Percentiles rank a stretch among this genome's conserved stretches.
Conservation (phyloP, 2,888 invertebrate genomes). For the Alloplasta piceator region DNA sequence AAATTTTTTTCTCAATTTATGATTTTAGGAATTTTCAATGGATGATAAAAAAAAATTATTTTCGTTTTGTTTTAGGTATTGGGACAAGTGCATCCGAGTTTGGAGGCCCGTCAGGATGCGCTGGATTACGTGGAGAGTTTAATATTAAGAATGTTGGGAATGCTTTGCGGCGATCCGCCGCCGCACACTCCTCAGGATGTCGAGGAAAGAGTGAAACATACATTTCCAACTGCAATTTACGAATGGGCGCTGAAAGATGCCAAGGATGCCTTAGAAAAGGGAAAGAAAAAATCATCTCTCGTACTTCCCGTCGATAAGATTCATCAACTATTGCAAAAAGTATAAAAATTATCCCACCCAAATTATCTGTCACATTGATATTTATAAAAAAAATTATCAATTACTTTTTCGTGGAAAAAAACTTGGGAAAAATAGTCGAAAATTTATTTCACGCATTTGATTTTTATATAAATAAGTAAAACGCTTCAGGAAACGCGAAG, state of each 20-base stretch:
- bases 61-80: conserved; percentile 88
- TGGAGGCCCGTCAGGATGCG: conserved; percentile 94
- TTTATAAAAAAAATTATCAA: neutral
- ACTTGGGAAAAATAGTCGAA: too few species aligned
- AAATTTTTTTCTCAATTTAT: too few species aligned
- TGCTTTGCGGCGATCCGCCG: conserved; percentile 93
- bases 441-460: too few species aligned
- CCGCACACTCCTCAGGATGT: conserved; percentile 94
- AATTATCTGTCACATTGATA: neutral
- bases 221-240: conserved; percentile 98
- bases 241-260: conserved; percentile 97
- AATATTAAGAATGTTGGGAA: conserved; percentile 93
- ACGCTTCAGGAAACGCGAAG: too few species aligned
- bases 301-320: conserved; percentile 95
- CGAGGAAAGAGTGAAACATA: conserved; percentile 95
- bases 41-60: conserved; percentile 1
- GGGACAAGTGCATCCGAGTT: conserved; percentile 94
- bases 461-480: too few species aligned
- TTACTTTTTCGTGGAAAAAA: neutral
- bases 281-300: conserved; percentile 89
- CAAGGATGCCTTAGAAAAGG: conserved; percentile 91
- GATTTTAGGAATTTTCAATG: too few species aligned
- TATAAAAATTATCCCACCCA: conserved; percentile 74
- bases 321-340: conserved; percentile 93
- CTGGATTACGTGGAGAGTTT: conserved; percentile 96